Percentiles rank a stretch among this genome's conserved stretches.
phyloP scores from a whole-genome alignment of 2,888 invertebrate genomes.

The Parthenolecanium corni region DNA sequence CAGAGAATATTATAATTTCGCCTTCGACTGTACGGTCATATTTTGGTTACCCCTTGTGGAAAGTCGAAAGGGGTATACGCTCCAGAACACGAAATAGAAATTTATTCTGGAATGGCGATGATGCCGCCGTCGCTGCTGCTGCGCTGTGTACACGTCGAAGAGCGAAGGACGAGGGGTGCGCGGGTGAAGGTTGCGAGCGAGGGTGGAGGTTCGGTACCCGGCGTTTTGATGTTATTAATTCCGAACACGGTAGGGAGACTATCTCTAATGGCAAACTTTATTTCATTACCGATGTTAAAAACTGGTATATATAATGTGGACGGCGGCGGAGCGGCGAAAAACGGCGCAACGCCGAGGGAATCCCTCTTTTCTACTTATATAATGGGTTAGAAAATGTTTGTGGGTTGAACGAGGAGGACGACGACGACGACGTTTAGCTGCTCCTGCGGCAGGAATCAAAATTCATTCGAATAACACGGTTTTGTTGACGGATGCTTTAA shows the following conservation, averaged over 20 bases:
- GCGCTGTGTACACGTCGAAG: neutral
- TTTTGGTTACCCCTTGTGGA: conserved; percentile 11
- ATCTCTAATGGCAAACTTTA: conserved; percentile 29
- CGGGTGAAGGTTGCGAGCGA: neutral
- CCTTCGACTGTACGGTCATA: no score
- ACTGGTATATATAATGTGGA: conserved; percentile 27
- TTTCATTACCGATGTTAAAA: conserved; percentile 29
- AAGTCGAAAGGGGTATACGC: conserved; percentile 17
- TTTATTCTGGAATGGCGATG: conserved; percentile 18
- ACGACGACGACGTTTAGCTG: no score
- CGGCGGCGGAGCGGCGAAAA: neutral
- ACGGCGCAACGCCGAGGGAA: conserved; percentile 16
- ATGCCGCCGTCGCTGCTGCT: neutral
- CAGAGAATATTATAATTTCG: neutral
- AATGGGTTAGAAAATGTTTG: conserved; percentile 29
- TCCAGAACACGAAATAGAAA: conserved; percentile 28
- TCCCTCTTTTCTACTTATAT: conserved; percentile 28
- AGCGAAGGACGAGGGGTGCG: neutral
- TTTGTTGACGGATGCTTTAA: conserved; percentile 29
- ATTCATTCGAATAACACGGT: conserved; percentile 28
- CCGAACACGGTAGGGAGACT: conserved; percentile 28
- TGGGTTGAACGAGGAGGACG: conserved; percentile 28
- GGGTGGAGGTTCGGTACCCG: neutral
- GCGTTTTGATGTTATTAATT: conserved; percentile 26
- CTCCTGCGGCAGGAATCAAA: conserved; percentile 21